These are phyloP conservation scores for Emys orbicularis DNA, from an alignment of 2,797 vertebrate species.

Conservation along the genomic window DNA sequence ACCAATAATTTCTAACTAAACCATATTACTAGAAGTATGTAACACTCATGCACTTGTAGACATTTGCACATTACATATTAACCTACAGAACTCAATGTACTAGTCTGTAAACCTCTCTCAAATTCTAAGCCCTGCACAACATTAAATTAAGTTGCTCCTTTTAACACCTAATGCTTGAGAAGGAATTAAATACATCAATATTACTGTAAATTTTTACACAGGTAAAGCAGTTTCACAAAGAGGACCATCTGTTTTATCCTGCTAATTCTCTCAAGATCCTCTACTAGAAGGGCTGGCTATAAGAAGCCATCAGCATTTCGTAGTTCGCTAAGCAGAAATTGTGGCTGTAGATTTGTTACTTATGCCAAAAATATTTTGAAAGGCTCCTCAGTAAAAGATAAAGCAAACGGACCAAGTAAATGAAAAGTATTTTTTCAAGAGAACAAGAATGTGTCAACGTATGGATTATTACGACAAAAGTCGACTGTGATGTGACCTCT, in stretches of 20 bases:
- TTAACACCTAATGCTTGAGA: background rate
- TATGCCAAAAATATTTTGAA: conserved; percentile 7
- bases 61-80: background rate
- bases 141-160: background rate
- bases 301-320: conserved; percentile 1
- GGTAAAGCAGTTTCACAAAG: background rate
- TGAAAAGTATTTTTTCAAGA: background rate
- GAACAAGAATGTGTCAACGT: background rate
- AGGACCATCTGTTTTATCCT: background rate
- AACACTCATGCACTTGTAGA: background rate
- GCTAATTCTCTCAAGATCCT: background rate
- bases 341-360: background rate
- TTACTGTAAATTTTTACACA: background rate
- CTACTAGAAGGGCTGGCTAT: conserved; percentile 1
- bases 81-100: no score
- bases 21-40: background rate
- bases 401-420: background rate
- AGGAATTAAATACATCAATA: background rate
- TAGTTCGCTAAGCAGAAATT: background rate
- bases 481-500: background rate
- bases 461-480: background rate
- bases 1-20: background rate
- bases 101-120: background rate
- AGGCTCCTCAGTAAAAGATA: conserved; percentile 28
- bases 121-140: background rate